Base-by-base conservation (phyloP, 2,888 invertebrate species). In the Mythimna lalbum region DNA sequence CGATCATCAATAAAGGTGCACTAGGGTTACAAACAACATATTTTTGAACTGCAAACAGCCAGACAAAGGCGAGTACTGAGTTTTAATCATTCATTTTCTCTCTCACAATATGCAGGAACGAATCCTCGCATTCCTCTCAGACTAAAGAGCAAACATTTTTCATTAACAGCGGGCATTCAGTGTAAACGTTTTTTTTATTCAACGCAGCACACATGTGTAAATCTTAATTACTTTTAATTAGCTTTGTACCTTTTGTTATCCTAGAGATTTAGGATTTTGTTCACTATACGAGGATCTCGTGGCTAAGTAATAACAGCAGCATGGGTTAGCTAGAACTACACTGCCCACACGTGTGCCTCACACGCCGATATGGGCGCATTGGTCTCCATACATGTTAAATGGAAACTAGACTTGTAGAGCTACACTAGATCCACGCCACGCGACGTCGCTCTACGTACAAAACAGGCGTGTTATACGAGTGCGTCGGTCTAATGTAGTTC, bases 171-270 rank as follows among this genome's bases (percentile, higher is more conserved):
- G 47, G 10, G 56, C 66, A 53, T 63, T 63, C 53, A 31, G 43
- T 69, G 81, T 69, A 39, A 61, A 43, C 64, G 63, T 50, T 63
- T 76, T 43, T 27, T 81, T 81, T 65, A 62, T 78, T 49, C 55
- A 47, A 52, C 55, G 21, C 53, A 39, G 21, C 64, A 67, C 61
- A 76, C 53, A 55, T 62, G 31, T n/a, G 39, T 27, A 53, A 64
- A 81, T 81, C 72, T 77, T 81, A 77, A 81, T 72, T 77, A 72
- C 62, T 67, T 81, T 81, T 63, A 72, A 65, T 79, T 77, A 81
- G 39, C 33, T 62, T 64, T 67, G 50, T 71, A 71, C 23, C 50
- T 64, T 61, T 27, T 39, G 21, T 23, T 50, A 43, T 43, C 39
- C 17, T 43, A 17, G 19, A 59, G 14, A 36, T 68, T 27, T 63